Evolutionary conservation across 2,797 vertebrate species (phyloP).

Genomic region (Cossypha caffra): DNA sequence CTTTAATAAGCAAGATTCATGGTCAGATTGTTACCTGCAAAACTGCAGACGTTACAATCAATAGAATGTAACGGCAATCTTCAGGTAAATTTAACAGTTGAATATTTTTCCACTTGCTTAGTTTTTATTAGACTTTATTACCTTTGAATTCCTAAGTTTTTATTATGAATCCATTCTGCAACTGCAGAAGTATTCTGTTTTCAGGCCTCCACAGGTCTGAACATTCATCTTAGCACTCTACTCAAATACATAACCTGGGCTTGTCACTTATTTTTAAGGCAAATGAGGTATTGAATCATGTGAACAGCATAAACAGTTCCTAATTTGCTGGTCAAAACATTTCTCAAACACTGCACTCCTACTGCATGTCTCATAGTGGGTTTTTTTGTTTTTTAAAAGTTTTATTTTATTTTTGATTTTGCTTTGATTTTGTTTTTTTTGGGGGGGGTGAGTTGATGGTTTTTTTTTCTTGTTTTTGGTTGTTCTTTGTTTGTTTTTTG

Average conservation of each 20-base stretch:
- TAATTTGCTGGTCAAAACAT: neutral
- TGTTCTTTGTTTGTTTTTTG: too few relatives aligned
- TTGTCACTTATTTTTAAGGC: neutral
- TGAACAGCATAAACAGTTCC: neutral
- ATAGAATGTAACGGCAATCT: neutral
- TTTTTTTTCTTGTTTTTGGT: neutral
- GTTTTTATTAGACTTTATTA: neutral
- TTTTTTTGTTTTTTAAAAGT: neutral
- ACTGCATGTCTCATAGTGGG: neutral
- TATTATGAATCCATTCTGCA: neutral
- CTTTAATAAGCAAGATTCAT: neutral
- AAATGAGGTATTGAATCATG: neutral
- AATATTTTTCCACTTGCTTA: constrained; percentile 2
- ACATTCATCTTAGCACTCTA: neutral
- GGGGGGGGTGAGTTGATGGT: accelerated
- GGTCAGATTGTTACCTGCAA: neutral
- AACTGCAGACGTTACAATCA: neutral
- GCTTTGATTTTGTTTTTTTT: neutral
- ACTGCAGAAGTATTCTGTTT: neutral
- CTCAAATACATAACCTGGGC: neutral
- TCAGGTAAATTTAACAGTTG: neutral
- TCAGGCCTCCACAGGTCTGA: neutral
- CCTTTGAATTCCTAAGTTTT: neutral
- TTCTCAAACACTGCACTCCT: neutral
- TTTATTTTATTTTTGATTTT: neutral